Base-by-base conservation (phyloP, 1,140 invertebrate species). In the Drosophila malerkotliana region DNA sequence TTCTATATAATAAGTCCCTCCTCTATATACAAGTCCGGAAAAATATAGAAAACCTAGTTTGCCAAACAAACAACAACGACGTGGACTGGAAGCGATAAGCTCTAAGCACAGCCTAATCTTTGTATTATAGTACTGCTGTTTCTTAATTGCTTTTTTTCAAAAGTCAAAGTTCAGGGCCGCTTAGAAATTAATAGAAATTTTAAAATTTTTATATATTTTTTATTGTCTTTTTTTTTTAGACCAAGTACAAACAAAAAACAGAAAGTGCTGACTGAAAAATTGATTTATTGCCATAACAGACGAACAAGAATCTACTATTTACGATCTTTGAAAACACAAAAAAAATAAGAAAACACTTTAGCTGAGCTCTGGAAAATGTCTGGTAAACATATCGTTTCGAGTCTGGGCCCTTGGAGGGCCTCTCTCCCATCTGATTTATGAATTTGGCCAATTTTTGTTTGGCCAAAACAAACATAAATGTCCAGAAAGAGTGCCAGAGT, bases 401-500 rank as follows among this genome's bases (percentile, higher is more conserved):
- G 32, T 32, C 32, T 37, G 6, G 15, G 41, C 44, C 52, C 66
- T 68, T 49, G 32, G 18, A 39, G 52, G 54, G 30, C 32, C 15
- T 56, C 41, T 37, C 41, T 18, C 9, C 39, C 41, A 5, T 6
- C 51, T 48, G 63, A 68, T 68, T 69, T 69, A 55, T 69, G 66
- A 69, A 48, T 69, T 47, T 26, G 34, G 66, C 66, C 28, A 18
- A 63, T 24, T 63, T 64, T 64, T 63, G 63, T 67, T 64, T 67
- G 63, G 26, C 24, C 45, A 21, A 69, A 69, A 56, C 63, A 55
- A 69, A 69, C 63, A 68, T 8, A 63, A 47, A 53, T 55, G 41
- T 28, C 8, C 61, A 47, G 34, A 37, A 32, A 32, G 32, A 32
- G 32, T 32, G 32, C 9, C 6, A 7, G 39, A 15, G 44, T 8